Percentiles rank a stretch among this genome's conserved stretches.
phyloP scores from a whole-genome alignment of 2,888 invertebrate genomes.

The Leptopilina syphax region DNA sequence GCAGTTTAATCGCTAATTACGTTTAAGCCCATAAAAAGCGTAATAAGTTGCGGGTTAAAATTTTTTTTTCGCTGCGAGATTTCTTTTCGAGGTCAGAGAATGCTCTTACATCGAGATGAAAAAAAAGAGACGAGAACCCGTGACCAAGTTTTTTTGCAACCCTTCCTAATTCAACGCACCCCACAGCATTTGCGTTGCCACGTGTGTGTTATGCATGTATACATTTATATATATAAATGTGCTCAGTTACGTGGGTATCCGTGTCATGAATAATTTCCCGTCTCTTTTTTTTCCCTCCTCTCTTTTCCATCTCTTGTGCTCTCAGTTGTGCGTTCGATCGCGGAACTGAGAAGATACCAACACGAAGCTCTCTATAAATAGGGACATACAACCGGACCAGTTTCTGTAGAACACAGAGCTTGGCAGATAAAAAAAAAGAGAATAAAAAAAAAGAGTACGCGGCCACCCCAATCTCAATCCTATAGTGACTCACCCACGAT shows the following conservation, averaged over 20 bases:
- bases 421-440: conserved; percentile 72
- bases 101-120: conserved; percentile 22
- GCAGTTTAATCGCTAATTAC: too few species aligned
- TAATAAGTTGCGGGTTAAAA: too few species aligned
- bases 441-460: conserved; percentile 67
- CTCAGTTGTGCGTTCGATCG: conserved; percentile 50
- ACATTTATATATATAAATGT: not conserved
- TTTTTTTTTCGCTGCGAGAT: not conserved
- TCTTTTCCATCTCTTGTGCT: conserved; percentile 39
- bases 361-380: conserved; percentile 41
- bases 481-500: conserved; percentile 74
- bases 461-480: conserved; percentile 66
- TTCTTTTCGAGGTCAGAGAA: not conserved
- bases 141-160: conserved; percentile 53
- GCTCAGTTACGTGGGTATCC: conserved; percentile 50
- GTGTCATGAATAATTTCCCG: conserved; percentile 55
- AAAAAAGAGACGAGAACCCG: conserved; percentile 45
- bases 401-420: conserved; percentile 70
- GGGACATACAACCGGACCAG: conserved; percentile 73
- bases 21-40: too few species aligned
- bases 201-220: conserved; percentile 12
- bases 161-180: conserved; percentile 54
- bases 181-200: conserved; percentile 41
- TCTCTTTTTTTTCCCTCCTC: conserved; percentile 44
- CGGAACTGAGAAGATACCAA: conserved; percentile 49